A percentile compares a stretch with the other conserved stretches of the same genome.
These are phyloP conservation scores for Nesogale talazaci DNA, from an alignment of 2,113 vertebrate genomes.

Conservation along the genomic window DNA sequence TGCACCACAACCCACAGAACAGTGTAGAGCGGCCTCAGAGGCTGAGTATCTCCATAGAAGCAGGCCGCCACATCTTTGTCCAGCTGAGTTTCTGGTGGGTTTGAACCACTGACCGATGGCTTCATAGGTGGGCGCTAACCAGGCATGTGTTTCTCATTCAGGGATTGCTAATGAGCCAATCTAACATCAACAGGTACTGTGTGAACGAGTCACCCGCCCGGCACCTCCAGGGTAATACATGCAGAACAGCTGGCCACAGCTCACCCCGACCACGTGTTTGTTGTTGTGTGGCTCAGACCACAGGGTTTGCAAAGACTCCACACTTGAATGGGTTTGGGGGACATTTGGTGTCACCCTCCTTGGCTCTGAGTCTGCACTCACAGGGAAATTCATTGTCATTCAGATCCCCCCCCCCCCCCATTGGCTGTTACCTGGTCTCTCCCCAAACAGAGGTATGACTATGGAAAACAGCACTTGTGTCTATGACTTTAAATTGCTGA, in stretches of 20 bases:
- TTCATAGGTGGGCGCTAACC: no score
- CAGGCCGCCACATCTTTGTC: not conserved
- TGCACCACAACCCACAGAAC: not conserved
- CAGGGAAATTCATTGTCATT: not conserved
- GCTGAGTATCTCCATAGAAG: not conserved
- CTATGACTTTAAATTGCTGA: not conserved
- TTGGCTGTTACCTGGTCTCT: not conserved
- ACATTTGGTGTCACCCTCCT: constrained; percentile 1
- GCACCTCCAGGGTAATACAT: no score
- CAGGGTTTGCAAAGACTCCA: not conserved
- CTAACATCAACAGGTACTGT: not conserved
- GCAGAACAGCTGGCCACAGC: not conserved
- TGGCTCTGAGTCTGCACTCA: not conserved
- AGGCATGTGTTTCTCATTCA: no score
- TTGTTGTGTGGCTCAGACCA: not conserved
- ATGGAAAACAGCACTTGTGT: not conserved
- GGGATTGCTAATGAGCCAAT: not conserved
- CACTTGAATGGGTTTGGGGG: not conserved
- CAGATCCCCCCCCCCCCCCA: constrained; percentile 11
- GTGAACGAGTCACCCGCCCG: not conserved
- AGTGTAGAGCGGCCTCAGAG: not conserved
- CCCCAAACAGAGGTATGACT: not conserved
- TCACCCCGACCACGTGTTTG: not conserved
- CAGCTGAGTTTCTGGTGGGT: no score
- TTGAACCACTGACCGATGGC: no score